Evolutionary conservation across 2,113 vertebrate genomes (phyloP).

Genomic region (Cisticola juncidis): DNA sequence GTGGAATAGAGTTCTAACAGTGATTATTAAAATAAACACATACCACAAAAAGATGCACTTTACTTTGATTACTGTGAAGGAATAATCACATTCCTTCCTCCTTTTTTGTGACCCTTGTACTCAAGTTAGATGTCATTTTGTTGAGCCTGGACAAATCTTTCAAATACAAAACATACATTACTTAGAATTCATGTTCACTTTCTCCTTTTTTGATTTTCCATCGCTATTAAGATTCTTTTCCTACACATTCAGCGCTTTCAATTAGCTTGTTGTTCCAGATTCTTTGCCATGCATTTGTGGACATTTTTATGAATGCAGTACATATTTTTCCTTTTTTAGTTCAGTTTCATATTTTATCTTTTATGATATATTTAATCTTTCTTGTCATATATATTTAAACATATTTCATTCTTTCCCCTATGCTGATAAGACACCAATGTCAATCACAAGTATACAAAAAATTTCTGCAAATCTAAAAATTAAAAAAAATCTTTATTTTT

Average conservation of each 20-base stretch:
- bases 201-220: background rate
- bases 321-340: background rate
- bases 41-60: background rate
- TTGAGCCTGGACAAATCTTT: background rate
- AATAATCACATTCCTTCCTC: background rate
- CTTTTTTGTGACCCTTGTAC: background rate
- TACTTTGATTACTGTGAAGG: background rate
- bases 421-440: background rate
- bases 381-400: background rate
- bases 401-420: background rate
- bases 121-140: background rate
- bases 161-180: background rate
- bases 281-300: background rate
- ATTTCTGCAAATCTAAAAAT: background rate
- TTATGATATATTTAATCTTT: background rate
- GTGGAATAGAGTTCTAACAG: background rate
- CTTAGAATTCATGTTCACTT: background rate
- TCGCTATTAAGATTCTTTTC: background rate
- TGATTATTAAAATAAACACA: conserved; percentile 1
- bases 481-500: background rate
- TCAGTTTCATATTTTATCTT: background rate
- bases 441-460: background rate
- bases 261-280: background rate
- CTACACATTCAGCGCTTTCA: background rate
- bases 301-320: background rate